Conservation (phyloP, 2,113 vertebrate genomes). For the Pluvianellus socialis region DNA sequence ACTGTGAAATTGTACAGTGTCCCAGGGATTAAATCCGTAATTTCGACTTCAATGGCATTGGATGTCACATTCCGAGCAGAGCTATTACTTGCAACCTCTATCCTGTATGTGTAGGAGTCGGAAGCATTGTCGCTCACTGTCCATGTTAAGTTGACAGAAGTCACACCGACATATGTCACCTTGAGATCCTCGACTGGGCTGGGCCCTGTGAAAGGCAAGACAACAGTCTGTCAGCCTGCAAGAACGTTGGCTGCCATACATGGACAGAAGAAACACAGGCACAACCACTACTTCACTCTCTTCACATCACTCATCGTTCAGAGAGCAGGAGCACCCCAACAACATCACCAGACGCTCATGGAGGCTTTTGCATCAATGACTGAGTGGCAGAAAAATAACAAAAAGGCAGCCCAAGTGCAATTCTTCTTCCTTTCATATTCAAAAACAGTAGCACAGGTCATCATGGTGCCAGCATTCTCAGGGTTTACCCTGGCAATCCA, state of each 20-base stretch:
- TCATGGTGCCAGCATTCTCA: background rate
- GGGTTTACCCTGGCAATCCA: background rate
- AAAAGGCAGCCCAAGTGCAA: background rate
- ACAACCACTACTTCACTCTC: background rate
- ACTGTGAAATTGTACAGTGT: rapidly evolving
- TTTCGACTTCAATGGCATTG: rapidly evolving
- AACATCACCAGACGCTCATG: background rate
- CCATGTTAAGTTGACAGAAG: background rate
- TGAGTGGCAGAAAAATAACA: background rate
- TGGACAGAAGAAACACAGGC: background rate
- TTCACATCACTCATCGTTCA: background rate
- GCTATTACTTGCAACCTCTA: background rate
- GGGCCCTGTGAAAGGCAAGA: background rate
- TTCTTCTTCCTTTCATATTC: background rate
- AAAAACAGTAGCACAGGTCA: background rate
- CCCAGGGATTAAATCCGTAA: background rate
- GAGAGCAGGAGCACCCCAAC: background rate
- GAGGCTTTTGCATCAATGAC: background rate
- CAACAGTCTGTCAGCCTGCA: background rate
- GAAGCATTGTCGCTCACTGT: rapidly evolving
- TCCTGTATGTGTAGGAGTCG: rapidly evolving
- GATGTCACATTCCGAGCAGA: rapidly evolving
- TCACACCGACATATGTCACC: background rate
- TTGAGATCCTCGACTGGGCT: background rate
- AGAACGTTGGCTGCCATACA: background rate